Percentiles rank a stretch among this genome's conserved stretches.
Evolutionary conservation across 2,888 invertebrate species (phyloP).

Genomic region (Seladonia tumulorum): DNA sequence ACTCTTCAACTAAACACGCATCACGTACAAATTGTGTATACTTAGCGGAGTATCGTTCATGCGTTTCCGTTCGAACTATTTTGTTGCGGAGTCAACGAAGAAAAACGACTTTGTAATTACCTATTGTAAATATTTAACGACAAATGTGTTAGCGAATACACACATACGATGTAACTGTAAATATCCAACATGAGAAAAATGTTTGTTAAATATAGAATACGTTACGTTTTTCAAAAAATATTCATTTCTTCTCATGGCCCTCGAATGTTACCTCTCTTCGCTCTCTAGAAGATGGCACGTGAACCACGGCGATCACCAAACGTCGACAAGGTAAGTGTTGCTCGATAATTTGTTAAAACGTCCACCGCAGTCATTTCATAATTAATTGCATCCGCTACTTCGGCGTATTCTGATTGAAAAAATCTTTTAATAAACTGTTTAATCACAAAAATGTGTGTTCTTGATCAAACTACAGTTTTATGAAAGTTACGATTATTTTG

Average conservation of each 20-base stretch:
- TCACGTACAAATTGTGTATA: constrained; percentile 9
- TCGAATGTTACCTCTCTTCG: neutral
- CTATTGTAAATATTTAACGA: constrained; percentile 78
- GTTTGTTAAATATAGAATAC: constrained; percentile 81
- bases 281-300: neutral
- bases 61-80: neutral
- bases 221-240: constrained; percentile 78
- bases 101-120: constrained; percentile 75
- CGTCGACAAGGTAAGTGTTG: neutral
- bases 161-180: constrained; percentile 72
- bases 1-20: neutral
- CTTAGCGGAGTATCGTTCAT: neutral
- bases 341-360: neutral
- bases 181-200: constrained; percentile 76
- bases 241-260: neutral
- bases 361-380: neutral
- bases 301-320: neutral
- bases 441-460: neutral
- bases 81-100: constrained; percentile 5
- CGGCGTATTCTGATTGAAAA: neutral
- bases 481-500: neutral
- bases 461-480: neutral
- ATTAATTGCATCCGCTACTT: neutral
- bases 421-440: neutral
- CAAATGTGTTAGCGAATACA: constrained; percentile 66